These are phyloP conservation scores for Onthophagus sagittarius DNA, from an alignment of 2,888 invertebrate species.

Conservation along the genomic window DNA sequence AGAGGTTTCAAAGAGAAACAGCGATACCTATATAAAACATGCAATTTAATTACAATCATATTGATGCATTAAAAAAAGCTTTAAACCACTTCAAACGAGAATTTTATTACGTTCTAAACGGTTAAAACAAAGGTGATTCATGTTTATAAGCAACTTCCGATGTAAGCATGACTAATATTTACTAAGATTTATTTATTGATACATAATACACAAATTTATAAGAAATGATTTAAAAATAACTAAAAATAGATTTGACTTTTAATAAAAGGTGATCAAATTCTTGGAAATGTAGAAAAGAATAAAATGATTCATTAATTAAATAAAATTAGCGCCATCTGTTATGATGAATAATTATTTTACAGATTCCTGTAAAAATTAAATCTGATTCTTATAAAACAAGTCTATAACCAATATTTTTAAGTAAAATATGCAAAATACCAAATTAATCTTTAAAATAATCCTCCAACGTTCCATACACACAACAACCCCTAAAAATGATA, in stretches of 20 bases:
- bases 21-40: too few relatives aligned
- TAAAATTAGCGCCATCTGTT: too few relatives aligned
- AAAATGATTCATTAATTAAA: too few relatives aligned
- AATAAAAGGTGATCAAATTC: too few relatives aligned
- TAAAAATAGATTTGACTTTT: too few relatives aligned
- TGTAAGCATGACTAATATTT: neutral
- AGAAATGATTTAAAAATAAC: too few relatives aligned
- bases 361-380: neutral
- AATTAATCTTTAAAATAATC: neutral
- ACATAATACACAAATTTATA: neutral
- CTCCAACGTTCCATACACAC: conserved; percentile 3
- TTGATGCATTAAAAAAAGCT: too few relatives aligned
- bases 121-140: neutral
- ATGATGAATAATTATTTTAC: neutral
- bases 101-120: too few relatives aligned
- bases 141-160: neutral
- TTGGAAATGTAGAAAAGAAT: too few relatives aligned
- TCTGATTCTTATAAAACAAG: neutral
- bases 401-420: neutral
- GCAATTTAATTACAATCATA: too few relatives aligned
- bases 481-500: conserved; percentile 5
- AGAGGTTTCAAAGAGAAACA: too few relatives aligned
- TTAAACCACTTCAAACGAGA: too few relatives aligned
- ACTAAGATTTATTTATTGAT: neutral
- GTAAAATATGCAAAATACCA: neutral